phyloP scores from a whole-genome alignment of 2,888 invertebrate species.

The Salpingus planirostris region DNA sequence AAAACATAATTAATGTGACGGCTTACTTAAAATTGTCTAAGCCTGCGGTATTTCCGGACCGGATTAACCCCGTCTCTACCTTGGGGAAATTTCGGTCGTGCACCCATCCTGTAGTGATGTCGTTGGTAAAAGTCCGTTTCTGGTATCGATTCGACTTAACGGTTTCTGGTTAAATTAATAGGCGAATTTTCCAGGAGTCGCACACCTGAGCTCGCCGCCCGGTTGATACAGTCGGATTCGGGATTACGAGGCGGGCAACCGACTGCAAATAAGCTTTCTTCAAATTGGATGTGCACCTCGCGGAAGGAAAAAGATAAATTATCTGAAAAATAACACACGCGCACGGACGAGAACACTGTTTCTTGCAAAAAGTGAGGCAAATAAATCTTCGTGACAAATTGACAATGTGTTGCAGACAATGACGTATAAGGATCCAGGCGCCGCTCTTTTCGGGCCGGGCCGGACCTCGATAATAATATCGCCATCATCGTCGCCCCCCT shows the following conservation, averaged over 20 bases:
- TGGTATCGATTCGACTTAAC: no score
- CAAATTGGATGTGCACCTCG: slow-evolving; percentile 35
- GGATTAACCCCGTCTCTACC: no score
- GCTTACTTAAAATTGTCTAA: slow-evolving; percentile 8
- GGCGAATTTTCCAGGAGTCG: slow-evolving; percentile 28
- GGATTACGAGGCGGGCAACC: slow-evolving; percentile 26
- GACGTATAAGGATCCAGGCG: slow-evolving; percentile 21
- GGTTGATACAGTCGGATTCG: slow-evolving; percentile 25
- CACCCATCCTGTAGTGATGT: no score
- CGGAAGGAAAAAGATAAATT: slow-evolving; percentile 37
- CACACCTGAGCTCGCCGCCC: slow-evolving; percentile 33
- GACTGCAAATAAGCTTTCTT: slow-evolving; percentile 34
- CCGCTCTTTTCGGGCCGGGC: no score
- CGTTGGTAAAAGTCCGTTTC: no score
- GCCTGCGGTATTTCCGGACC: neutral
- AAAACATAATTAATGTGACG: slow-evolving; percentile 10
- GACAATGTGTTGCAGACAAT: slow-evolving; percentile 32
- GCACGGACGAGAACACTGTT: slow-evolving; percentile 16
- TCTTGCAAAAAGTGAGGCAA: slow-evolving; percentile 24
- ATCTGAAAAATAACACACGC: slow-evolving; percentile 33
- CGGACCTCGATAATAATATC: no score
- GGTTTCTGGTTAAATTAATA: no score
- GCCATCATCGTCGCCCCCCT: no score
- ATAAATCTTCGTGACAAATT: slow-evolving; percentile 37
- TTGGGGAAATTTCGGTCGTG: no score